Percentiles rank a stretch among this genome's conserved stretches.
Conservation (phyloP, 2,888 invertebrate genomes). For the Zaprionus bogoriensis region DNA sequence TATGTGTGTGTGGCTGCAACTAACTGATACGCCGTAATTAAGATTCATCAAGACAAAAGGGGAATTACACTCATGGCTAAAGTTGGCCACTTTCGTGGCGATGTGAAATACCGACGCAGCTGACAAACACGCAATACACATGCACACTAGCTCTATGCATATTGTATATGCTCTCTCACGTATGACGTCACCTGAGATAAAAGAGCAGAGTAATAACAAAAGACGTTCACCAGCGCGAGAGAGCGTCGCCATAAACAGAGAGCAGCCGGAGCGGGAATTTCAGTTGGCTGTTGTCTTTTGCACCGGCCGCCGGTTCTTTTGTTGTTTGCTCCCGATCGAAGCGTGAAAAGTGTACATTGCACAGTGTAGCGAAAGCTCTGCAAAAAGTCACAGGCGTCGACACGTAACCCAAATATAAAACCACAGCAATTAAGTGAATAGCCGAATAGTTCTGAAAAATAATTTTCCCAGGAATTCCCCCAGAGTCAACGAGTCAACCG, state of each 20-base stretch:
- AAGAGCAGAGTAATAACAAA: background rate
- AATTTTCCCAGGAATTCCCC: constrained; percentile 31
- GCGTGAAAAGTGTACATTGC: no score
- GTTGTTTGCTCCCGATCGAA: constrained; percentile 26
- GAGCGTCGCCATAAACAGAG: constrained; percentile 26
- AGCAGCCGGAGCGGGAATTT: constrained; percentile 13
- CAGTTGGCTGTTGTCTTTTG: constrained; percentile 45
- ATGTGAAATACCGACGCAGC: constrained; percentile 21
- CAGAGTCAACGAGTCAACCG: background rate
- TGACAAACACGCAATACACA: background rate
- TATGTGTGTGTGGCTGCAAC: background rate
- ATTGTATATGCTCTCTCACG: background rate
- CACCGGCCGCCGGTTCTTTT: constrained; percentile 33
- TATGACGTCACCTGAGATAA: constrained; percentile 56
- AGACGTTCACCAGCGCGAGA: background rate
- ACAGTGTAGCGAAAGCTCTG: background rate
- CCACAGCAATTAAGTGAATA: constrained; percentile 1
- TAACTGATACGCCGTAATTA: background rate
- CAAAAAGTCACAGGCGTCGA: constrained; percentile 8
- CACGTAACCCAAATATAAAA: constrained; percentile 26
- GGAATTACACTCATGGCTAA: constrained; percentile 29
- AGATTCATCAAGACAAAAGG: background rate
- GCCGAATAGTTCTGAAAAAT: constrained; percentile 10
- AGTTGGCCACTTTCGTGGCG: constrained; percentile 7
- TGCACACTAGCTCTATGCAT: background rate